Conservation (phyloP, 1,140 invertebrate genomes). For the Aphidius ervi region DNA sequence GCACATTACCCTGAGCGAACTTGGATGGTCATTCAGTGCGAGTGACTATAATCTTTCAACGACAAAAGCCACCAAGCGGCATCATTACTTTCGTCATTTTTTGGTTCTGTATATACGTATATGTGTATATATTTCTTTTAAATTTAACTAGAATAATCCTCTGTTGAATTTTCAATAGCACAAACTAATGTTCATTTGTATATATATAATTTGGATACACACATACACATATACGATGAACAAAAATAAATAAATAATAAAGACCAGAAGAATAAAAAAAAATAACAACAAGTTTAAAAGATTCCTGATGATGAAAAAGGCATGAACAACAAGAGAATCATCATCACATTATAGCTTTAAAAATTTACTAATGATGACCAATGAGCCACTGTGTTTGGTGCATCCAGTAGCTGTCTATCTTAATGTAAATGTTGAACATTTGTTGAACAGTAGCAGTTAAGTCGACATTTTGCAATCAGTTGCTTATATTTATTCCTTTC, state of each 20-base stretch:
- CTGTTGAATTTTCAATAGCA: constrained; percentile 3
- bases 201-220: background rate
- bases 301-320: background rate
- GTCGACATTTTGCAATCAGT: background rate
- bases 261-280: too few relatives aligned
- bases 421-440: background rate
- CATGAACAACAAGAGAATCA: background rate
- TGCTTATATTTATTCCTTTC: too few relatives aligned
- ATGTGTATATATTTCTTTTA: background rate
- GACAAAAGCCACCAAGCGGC: constrained; percentile 22
- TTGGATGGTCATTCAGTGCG: constrained; percentile 20
- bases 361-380: constrained; percentile 26
- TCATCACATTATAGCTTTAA: background rate
- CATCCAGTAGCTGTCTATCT: constrained; percentile 2
- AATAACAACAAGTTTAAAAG: background rate
- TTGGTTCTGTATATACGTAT: background rate
- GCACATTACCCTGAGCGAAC: constrained; percentile 24
- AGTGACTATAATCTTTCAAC: constrained; percentile 24
- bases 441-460: background rate
- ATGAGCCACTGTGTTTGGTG: constrained; percentile 13
- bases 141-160: constrained; percentile 12
- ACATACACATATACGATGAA: too few relatives aligned
- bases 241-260: background rate
- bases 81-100: constrained; percentile 13
- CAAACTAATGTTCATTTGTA: constrained; percentile 1